Base-by-base conservation (phyloP, 2,888 invertebrate genomes). In the Caenorhabditis afra region DNA sequence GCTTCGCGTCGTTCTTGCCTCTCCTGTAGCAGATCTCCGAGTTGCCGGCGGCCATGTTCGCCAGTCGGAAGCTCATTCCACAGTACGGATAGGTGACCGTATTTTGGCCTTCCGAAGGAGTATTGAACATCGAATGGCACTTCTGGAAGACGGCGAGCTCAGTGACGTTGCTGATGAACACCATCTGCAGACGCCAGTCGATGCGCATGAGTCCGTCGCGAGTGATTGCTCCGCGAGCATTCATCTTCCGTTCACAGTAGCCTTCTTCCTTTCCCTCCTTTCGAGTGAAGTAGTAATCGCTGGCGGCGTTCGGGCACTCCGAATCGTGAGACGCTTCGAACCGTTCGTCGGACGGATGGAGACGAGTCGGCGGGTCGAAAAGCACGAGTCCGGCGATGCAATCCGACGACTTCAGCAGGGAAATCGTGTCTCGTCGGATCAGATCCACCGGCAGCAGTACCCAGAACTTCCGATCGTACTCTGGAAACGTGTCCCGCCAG, bases 161-260 rank as follows among this genome's bases (percentile, higher is more conserved):
- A 7, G 57, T 68, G 1, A 16, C n/a, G 39, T 82, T 80, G n/a
- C 65, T 52, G 16, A 87, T 64, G 44, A 73, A 81, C 12, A 85
- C 80, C 41, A 89, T 82, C 35, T 88, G 89, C 22, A 87, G 79
- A 8, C 82, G 73, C 83, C 85, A 88, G 52, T 85, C 81, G 12
- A 83, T 64, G 23, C 84, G 81, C 41, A 79, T 78, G 49, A 90
- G 37, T 93, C 90, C 78, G 92, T 91, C 57, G 3, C 74, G 67
- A 11, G 50, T 47, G 14, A 73, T 73, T 8, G 73, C 50, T 18
- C 73, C 73, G 20, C 37, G 16, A 18, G 50, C 12, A 29, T 73
- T 73, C 14, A 52, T 18, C 23, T 64, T 65, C 37, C 73, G 57
- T 20, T 58, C 29, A 16, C 73, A 73, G 20, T 73, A 73, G 0